Base-by-base conservation (phyloP, 2,113 vertebrate genomes). In the Cygnus buccinator region DNA sequence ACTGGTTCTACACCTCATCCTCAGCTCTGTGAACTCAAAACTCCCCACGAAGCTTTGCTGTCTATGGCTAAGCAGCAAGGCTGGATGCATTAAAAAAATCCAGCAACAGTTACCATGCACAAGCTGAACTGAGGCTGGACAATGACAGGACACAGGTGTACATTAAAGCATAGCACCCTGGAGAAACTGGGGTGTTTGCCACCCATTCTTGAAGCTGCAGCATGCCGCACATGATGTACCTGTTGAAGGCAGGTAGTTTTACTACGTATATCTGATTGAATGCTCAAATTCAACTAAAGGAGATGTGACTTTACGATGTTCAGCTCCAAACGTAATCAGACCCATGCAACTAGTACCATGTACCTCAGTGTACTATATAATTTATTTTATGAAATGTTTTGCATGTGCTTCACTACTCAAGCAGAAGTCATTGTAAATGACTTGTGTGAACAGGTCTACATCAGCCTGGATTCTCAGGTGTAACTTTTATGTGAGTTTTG, bases 201-300 rank as follows among this genome's bases (percentile, higher is more conserved):
- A 61, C 16, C 22, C 19, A 1, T 65, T 72, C 29, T 5, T 2
- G 57, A 65, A 66, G n/a, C 23, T 63, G 19, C 50, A 68, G 22
- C 10, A 46, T 41, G 29, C 62, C 37, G 13, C 29, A 25, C 0
- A 0, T 41, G 52, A 41, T 20, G 9, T 57, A 54, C 39, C 44
- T 91, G 17, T 35, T 82, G 50, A 73, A 82, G 20, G 26, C 11
- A 80, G 66, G 37, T 1, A 28, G 11, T 58, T 93, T 79, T 71
- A 54, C 46, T 43, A 41, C 5, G 3, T 43, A 1, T 37, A 37
- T 67, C 25, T 65, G 57, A 72, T 43, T 1, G 4, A 72, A 76
- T 54, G 7, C 58, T 79, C 61, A 86, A 89, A 83, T 46, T 41
- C 52, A 78, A 1, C 7, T 58, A 48, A 65, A 86, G 62, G 46